Conservation (phyloP, 2,888 invertebrate genomes). For the Hyposoter dolosus region DNA sequence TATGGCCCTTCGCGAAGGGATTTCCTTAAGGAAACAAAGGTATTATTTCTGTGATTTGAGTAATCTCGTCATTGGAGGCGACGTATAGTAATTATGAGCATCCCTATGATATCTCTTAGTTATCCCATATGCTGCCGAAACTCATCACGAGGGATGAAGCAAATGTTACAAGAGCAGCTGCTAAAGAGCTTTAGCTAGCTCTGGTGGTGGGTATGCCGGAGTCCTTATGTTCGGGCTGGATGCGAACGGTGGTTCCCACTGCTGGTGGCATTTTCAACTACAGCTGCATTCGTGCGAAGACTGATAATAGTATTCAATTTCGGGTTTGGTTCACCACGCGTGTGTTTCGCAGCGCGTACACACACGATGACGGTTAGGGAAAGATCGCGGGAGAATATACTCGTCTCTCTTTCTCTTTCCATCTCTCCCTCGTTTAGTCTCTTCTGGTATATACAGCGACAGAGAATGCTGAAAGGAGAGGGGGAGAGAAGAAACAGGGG, state of each 20-base stretch:
- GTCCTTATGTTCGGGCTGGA: constrained; percentile 23
- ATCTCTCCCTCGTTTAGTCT: not conserved
- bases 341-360: constrained; percentile 59
- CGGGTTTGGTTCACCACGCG: constrained; percentile 59
- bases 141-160: constrained; percentile 18
- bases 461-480: constrained; percentile 38
- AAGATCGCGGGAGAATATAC: constrained; percentile 42
- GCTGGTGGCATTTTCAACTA: constrained; percentile 50
- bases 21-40: constrained; percentile 18
- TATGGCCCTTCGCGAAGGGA: too few relatives aligned
- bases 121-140: constrained; percentile 25
- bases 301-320: constrained; percentile 77
- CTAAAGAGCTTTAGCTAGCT: constrained; percentile 20
- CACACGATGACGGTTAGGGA: constrained; percentile 42
- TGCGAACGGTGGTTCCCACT: constrained; percentile 27
- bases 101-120: constrained; percentile 27
- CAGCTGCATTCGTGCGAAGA: constrained; percentile 67
- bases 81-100: constrained; percentile 28
- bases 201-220: constrained; percentile 18
- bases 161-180: constrained; percentile 18
- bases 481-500: constrained; percentile 37
- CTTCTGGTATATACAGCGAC: constrained; percentile 21
- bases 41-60: not conserved
- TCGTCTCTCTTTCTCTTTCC: not conserved
- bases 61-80: constrained; percentile 6